A percentile compares a stretch with the other conserved stretches of the same genome.
These are phyloP conservation scores for Anticlea derivata DNA, from an alignment of 2,888 invertebrate species.

Conservation along the genomic window DNA sequence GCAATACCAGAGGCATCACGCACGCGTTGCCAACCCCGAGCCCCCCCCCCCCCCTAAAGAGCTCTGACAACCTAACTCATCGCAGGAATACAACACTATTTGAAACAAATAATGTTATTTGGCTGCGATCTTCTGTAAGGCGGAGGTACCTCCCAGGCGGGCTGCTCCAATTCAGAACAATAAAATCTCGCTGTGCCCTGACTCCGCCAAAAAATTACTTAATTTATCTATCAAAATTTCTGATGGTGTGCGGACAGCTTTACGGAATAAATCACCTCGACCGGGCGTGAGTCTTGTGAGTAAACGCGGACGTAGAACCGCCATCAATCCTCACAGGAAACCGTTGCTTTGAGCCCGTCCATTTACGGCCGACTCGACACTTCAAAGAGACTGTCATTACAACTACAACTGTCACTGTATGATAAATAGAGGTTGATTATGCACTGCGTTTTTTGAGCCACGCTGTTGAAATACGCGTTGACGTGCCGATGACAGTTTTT, in stretches of 20 bases:
- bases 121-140: too few species aligned
- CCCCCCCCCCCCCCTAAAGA: too few species aligned
- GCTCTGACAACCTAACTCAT: too few species aligned
- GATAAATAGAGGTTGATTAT: constrained; percentile 72
- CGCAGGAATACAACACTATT: too few species aligned
- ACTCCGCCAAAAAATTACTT: too few species aligned
- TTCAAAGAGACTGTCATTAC: constrained; percentile 65
- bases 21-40: too few species aligned
- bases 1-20: too few species aligned
- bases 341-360: constrained; percentile 47
- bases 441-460: constrained; percentile 48
- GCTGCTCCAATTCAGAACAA: too few species aligned
- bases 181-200: too few species aligned
- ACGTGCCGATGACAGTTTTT: constrained; percentile 33
- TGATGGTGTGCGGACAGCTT: neutral
- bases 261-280: constrained; percentile 12
- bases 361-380: constrained; percentile 66
- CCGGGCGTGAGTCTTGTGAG: neutral
- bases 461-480: constrained; percentile 55
- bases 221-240: too few species aligned
- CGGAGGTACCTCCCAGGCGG: too few species aligned
- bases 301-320: constrained; percentile 21
- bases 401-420: constrained; percentile 58
- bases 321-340: constrained; percentile 29
- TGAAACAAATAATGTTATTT: too few species aligned